A percentile compares a stretch with the other conserved stretches of the same genome.
Conservation (phyloP, 2,797 vertebrate species). For the Gastrophryne carolinensis region DNA sequence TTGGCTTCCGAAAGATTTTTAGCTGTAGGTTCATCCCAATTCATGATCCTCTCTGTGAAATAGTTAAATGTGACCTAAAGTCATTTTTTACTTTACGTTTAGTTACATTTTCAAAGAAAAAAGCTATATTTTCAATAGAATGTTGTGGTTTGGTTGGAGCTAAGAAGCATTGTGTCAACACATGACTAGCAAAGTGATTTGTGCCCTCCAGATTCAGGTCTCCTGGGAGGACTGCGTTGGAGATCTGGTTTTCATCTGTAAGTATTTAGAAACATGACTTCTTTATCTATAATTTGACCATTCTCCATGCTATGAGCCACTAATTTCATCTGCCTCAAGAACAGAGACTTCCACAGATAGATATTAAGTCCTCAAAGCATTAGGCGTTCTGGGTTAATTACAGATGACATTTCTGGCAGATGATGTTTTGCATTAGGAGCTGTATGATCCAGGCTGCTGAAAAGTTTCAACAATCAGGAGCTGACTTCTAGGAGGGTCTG, state of each 20-base stretch:
- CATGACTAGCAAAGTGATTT: neutral
- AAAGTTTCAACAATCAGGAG: slow-evolving; percentile 3
- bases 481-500: neutral
- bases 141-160: neutral
- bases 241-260: slow-evolving; percentile 31
- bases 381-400: slow-evolving; percentile 22
- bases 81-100: too few species aligned
- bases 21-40: too few species aligned
- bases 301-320: slow-evolving; percentile 11
- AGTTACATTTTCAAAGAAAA: too few species aligned
- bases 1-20: too few species aligned
- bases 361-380: slow-evolving; percentile 25
- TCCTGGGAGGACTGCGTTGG: neutral
- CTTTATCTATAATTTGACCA: slow-evolving; percentile 39
- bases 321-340: slow-evolving; percentile 25
- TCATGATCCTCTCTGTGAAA: too few species aligned
- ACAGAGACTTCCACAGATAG: slow-evolving; percentile 5
- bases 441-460: neutral
- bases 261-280: slow-evolving; percentile 42
- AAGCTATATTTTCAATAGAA: neutral
- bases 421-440: slow-evolving; percentile 2
- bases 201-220: neutral
- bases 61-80: too few species aligned
- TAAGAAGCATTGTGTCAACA: neutral
- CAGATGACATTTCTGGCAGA: slow-evolving; percentile 20